A percentile compares a stretch with the other conserved stretches of the same genome.
phyloP scores from a whole-genome alignment of 2,888 invertebrate species.

The Timema cristinae region DNA sequence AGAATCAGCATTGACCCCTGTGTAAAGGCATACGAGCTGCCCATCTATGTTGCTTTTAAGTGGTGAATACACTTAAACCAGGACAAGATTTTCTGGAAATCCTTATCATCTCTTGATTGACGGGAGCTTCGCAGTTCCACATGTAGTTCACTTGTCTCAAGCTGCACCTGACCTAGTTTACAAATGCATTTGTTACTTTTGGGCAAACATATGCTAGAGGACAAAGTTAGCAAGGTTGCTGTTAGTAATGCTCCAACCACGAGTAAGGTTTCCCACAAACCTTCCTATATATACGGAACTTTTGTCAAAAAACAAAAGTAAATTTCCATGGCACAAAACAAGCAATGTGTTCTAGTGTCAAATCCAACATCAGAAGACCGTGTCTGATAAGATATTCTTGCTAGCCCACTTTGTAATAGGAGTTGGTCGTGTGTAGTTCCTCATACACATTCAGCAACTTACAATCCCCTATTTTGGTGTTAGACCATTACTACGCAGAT shows the following conservation, averaged over 20 bases:
- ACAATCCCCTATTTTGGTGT: not conserved
- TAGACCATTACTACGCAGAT: not conserved
- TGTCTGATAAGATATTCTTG: constrained; percentile 9
- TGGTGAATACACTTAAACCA: not conserved
- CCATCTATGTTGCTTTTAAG: not conserved
- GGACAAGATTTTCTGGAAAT: not conserved
- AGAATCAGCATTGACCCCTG: too few relatives aligned
- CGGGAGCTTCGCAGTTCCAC: constrained; percentile 30
- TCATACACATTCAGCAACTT: not conserved
- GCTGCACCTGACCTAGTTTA: constrained; percentile 32
- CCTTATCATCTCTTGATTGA: not conserved
- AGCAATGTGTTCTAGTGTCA: constrained; percentile 9
- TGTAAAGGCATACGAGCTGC: too few relatives aligned
- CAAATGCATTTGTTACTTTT: not conserved
- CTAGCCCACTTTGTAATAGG: not conserved
- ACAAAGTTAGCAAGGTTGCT: constrained; percentile 4
- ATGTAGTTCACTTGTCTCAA: constrained; percentile 37
- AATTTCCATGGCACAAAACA: not conserved
- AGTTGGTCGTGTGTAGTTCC: not conserved
- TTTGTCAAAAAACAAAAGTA: not conserved
- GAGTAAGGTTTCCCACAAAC: not conserved
- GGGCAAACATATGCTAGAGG: not conserved
- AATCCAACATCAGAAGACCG: not conserved
- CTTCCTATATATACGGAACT: not conserved
- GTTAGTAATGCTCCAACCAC: not conserved